Evolutionary conservation across 2,113 vertebrate species (phyloP).

Genomic region (human): GRCh38 chr14:79637001-79637500

Average conservation of each 20-base stretch:
- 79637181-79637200: neutral
- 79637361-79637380: neutral
- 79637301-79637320: neutral
- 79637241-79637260: neutral
- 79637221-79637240: neutral
- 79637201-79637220: neutral
- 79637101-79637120: neutral
- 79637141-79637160: neutral
- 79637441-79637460: neutral
- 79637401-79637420: neutral
- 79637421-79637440: neutral
- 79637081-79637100: neutral
- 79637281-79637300: neutral
- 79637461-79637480: rapidly evolving
- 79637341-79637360: neutral
- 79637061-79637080: neutral
- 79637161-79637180: neutral
- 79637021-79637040: neutral
- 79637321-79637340: neutral
- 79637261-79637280: neutral
- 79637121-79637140: neutral
- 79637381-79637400: rapidly evolving
- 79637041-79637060: neutral
- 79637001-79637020: neutral
- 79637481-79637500: neutral